These are phyloP conservation scores for Catamblyrhynchus diadema DNA, from an alignment of 2,797 vertebrate genomes.

Conservation along the genomic window DNA sequence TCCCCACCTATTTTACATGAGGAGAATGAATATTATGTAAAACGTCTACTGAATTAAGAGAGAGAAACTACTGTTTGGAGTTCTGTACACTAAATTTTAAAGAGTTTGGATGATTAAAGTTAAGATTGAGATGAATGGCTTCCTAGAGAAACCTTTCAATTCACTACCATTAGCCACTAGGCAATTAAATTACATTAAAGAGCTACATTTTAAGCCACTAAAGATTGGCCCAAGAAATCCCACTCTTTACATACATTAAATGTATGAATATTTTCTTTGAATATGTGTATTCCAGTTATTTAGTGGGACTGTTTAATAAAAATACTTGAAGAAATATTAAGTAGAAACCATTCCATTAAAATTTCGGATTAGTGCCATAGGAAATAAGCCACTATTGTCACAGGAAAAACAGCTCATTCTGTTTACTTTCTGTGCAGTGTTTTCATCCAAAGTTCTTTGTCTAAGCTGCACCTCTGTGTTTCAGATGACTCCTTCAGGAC, in stretches of 20 bases:
- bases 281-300: neutral
- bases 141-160: neutral
- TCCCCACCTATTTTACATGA: neutral
- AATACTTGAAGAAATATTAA: neutral
- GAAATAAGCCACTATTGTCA: neutral
- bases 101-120: neutral
- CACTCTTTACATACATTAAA: neutral
- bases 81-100: neutral
- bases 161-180: neutral
- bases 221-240: neutral
- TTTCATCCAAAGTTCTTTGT: neutral
- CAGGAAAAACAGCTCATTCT: neutral
- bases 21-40: neutral
- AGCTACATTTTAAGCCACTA: neutral
- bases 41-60: neutral
- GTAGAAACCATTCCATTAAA: neutral
- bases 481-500: constrained; percentile 85
- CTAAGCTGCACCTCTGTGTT: constrained; percentile 37
- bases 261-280: neutral
- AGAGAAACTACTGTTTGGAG: neutral
- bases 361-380: neutral
- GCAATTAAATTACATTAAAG: neutral
- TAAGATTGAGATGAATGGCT: neutral
- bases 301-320: neutral
- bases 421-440: neutral